phyloP scores from a whole-genome alignment of 92 coral and sea anemone species.

The Blastomussa wellsi region DNA sequence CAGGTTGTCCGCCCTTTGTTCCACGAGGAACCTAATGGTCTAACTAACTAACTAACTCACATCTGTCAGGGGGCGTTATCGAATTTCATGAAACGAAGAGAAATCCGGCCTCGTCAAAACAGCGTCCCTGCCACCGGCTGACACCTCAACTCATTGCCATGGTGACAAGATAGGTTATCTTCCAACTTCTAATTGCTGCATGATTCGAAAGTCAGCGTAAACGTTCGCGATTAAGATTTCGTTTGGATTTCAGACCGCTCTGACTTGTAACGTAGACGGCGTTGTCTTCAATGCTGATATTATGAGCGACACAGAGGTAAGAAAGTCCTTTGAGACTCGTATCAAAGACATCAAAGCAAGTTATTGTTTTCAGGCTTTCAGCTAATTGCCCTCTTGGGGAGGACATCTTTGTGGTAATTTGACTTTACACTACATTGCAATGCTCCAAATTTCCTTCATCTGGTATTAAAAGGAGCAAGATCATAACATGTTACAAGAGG shows the following conservation, averaged over 20 bases:
- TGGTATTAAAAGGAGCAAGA: slow-evolving; percentile 14
- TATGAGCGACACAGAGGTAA: slow-evolving; percentile 33
- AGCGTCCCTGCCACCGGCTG: too few species aligned
- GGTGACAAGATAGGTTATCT: not conserved
- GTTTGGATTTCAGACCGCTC: not conserved
- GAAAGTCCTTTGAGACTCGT: slow-evolving; percentile 28
- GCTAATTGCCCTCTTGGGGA: not conserved
- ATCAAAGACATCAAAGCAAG: not conserved
- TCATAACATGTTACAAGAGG: not conserved
- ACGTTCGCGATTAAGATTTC: not conserved
- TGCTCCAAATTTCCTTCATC: not conserved
- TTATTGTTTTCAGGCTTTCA: slow-evolving; percentile 15
- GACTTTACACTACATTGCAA: not conserved
- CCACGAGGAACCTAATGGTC: too few species aligned
- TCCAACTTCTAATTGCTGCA: not conserved
- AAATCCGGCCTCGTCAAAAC: too few species aligned
- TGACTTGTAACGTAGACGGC: not conserved
- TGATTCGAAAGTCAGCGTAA: not conserved
- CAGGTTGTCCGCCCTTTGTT: too few species aligned
- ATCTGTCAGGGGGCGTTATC: too few species aligned
- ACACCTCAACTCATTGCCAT: not conserved
- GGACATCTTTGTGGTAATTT: slow-evolving; percentile 6
- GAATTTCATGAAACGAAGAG: too few species aligned
- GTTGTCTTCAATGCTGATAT: not conserved
- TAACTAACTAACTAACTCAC: too few species aligned